Conservation (phyloP, 2,113 vertebrate genomes). For the Gambusia affinis region DNA sequence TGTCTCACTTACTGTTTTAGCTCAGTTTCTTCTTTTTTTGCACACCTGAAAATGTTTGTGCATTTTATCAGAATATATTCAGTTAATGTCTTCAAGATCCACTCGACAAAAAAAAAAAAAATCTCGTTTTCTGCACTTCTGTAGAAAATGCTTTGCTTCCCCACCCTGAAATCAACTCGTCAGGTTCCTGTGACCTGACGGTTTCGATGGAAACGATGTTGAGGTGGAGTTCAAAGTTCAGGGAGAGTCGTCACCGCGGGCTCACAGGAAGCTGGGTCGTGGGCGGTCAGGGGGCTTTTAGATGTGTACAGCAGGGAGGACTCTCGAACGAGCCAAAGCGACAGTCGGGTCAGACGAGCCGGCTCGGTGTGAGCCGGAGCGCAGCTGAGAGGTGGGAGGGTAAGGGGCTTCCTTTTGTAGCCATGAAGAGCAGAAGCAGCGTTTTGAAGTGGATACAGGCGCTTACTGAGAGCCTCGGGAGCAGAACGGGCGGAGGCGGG, state of each 20-base stretch:
- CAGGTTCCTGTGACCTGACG: background rate
- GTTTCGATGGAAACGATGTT: background rate
- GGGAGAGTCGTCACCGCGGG: background rate
- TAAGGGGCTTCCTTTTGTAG: constrained; percentile 56
- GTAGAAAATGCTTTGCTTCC: too few relatives aligned
- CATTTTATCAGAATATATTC: too few relatives aligned
- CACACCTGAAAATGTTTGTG: too few relatives aligned
- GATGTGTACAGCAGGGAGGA: constrained; percentile 28
- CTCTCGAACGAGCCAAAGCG: constrained; percentile 46
- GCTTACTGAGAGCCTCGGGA: constrained; percentile 56
- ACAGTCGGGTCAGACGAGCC: constrained; percentile 42
- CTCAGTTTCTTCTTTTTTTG: too few relatives aligned
- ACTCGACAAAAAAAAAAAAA: too few relatives aligned
- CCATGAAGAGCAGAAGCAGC: constrained; percentile 59
- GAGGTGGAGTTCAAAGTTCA: background rate
- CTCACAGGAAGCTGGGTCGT: constrained; percentile 19
- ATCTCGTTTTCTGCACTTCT: too few relatives aligned
- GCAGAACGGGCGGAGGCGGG: constrained; percentile 55
- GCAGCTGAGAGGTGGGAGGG: constrained; percentile 50
- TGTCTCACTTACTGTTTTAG: too few relatives aligned
- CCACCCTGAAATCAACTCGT: background rate
- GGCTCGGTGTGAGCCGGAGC: constrained; percentile 43
- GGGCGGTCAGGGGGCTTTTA: constrained; percentile 47
- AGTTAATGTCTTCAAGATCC: too few relatives aligned
- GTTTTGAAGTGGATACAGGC: constrained; percentile 73